Evolutionary conservation across 2,888 invertebrate species (phyloP), one percentile per base, ranked within the genome.

Genomic region (Drosophila infuscata): DNA sequence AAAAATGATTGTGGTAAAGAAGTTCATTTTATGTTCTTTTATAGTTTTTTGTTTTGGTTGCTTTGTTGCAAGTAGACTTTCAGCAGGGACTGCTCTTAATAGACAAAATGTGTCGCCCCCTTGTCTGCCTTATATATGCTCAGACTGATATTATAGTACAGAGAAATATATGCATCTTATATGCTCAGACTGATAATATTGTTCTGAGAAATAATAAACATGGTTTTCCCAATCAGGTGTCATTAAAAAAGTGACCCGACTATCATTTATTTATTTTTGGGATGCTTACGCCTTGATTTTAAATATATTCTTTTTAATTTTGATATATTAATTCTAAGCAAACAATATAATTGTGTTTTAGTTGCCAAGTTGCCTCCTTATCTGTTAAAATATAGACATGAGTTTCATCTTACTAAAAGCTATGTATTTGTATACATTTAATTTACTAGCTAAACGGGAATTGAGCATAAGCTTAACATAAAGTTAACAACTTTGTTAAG

Each of bases 401-500:
- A 25, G 25, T 15, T 25, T 53, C 35, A 36, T 29, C n/a, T 7
- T 11, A 29, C 12, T 29, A 17, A 12, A 17, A 36, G 36, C 17
- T 8, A 7, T 29, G 1, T 3, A 3, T n/a, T 38, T 36, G 5
- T 15, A 25, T 9, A 17, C 6, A 5, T 33, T 46, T 17, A 9
- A n/a, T 58, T 60, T 49, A 1, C 33, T 3, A n/a, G 6, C n/a
- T n/a, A 33, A 30, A 15, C 41, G 12, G 25, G 35, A 60, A 48
- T 41, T 52, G 12, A 6, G 35, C 30, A 20, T 38, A 35, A 29
- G 25, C 8, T 49, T 52, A 54, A 41, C 43, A 57, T 33, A 30
- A 29, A 11, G 0, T 35, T 25, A 52, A 59, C 41, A 67, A 57
- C 52, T 52, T 46, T 51, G 49, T 59, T 49, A 53, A 59, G 38